These are phyloP conservation scores for Euura lappo DNA, from an alignment of 1,140 invertebrate species.

Conservation along the genomic window DNA sequence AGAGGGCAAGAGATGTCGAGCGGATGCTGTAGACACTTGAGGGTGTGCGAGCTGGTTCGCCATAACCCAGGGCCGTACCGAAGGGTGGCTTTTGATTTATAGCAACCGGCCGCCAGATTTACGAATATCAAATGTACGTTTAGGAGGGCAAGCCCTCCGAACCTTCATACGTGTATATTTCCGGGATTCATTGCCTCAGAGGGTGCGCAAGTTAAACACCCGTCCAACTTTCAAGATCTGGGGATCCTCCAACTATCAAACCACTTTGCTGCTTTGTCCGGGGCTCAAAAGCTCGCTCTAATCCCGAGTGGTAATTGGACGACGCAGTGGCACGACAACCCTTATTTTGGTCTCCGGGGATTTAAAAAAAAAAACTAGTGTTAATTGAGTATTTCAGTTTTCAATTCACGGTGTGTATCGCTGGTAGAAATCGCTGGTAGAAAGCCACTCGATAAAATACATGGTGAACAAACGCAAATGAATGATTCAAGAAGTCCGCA, in stretches of 20 bases:
- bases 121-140: constrained; percentile 60
- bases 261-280: no score
- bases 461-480: background rate
- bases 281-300: background rate
- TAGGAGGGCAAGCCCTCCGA: constrained; percentile 37
- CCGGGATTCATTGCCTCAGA: constrained; percentile 40
- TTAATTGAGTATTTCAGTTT: background rate
- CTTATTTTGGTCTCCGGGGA: no score
- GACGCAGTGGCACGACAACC: no score
- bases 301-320: background rate
- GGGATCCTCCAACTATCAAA: constrained; percentile 12
- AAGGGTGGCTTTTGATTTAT: constrained; percentile 60
- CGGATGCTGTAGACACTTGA: constrained; percentile 40
- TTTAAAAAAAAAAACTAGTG: no score
- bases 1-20: constrained; percentile 38
- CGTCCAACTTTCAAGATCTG: constrained; percentile 37
- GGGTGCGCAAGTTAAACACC: constrained; percentile 34
- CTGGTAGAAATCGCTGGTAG: background rate
- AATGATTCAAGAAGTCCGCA: constrained; percentile 11
- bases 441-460: background rate
- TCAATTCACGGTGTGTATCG: background rate
- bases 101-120: constrained; percentile 56
- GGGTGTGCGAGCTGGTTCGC: constrained; percentile 28
- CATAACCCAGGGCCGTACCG: constrained; percentile 11
- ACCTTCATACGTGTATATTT: constrained; percentile 39